Conservation (phyloP, 2,113 vertebrate species). For the Vidua macroura region DNA sequence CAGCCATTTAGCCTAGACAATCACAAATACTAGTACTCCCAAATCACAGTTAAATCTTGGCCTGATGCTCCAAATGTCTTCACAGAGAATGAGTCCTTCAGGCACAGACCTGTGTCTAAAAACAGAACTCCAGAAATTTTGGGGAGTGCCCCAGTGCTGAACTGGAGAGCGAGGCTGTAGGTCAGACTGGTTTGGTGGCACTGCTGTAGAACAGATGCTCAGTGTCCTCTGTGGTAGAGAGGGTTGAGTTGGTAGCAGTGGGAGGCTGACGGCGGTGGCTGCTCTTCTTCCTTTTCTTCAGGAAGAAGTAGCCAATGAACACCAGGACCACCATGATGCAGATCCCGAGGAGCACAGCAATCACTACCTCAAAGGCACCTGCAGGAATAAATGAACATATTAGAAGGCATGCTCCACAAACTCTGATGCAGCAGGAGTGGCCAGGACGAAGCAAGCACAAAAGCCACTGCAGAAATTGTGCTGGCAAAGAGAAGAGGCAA, state of each 20-base stretch:
- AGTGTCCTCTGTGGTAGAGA: slow-evolving; percentile 78
- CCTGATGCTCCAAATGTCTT: slow-evolving; percentile 37
- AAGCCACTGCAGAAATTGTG: neutral
- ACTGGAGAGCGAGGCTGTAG: neutral
- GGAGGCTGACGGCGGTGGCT: slow-evolving; percentile 69
- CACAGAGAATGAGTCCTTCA: slow-evolving; percentile 29
- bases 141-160: neutral
- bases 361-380: slow-evolving; percentile 71
- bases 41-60: slow-evolving; percentile 29
- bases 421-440: neutral
- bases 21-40: neutral
- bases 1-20: slow-evolving; percentile 34
- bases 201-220: slow-evolving; percentile 88
- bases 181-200: slow-evolving; percentile 90
- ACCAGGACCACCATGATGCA: slow-evolving; percentile 79
- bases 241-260: slow-evolving; percentile 73
- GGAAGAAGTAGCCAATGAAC: slow-evolving; percentile 81
- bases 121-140: slow-evolving; percentile 22
- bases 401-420: neutral
- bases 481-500: neutral
- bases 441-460: neutral
- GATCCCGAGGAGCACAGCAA: slow-evolving; percentile 75
- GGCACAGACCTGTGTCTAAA: neutral
- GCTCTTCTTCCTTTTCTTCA: slow-evolving; percentile 77
- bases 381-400: rapidly evolving